Conservation (phyloP, 1,140 invertebrate genomes). For the Brachionus angularis region DNA sequence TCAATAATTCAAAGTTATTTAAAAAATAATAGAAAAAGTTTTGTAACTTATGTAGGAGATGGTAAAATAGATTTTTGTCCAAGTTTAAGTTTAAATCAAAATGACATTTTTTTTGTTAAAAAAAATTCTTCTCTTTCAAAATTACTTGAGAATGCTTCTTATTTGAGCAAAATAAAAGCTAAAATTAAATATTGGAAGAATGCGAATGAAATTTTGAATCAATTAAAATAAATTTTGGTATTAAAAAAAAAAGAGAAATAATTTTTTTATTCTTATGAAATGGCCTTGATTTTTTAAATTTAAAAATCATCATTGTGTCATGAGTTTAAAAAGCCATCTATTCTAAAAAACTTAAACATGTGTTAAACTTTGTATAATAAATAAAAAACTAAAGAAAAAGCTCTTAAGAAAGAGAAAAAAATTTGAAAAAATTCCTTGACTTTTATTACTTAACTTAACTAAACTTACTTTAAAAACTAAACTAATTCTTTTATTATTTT, state of each 20-base stretch:
- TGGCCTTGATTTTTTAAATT: too few species aligned
- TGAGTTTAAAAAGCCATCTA: too few species aligned
- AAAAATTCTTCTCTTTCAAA: constrained; percentile 10
- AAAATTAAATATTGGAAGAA: constrained; percentile 24
- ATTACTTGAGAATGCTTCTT: not conserved
- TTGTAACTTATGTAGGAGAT: constrained; percentile 4
- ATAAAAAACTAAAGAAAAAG: too few species aligned
- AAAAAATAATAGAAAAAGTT: not conserved
- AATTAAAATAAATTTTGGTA: constrained; percentile 8
- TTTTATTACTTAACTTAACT: too few species aligned
- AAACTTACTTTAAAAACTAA: too few species aligned
- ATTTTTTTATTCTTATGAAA: not conserved
- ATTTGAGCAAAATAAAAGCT: constrained; percentile 2
- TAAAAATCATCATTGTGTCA: too few species aligned
- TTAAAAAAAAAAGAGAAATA: too few species aligned
- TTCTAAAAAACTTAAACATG: too few species aligned
- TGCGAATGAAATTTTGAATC: not conserved
- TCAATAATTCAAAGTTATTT: not conserved
- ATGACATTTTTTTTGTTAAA: constrained; percentile 32
- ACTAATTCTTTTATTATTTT: too few species aligned
- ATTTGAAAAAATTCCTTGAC: too few species aligned
- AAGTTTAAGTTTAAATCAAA: not conserved
- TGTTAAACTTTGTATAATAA: too few species aligned
- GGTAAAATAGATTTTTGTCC: constrained; percentile 26
- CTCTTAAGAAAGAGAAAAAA: too few species aligned